Base-by-base conservation (phyloP, 2,113 vertebrate species). In the Serinus canaria region DNA sequence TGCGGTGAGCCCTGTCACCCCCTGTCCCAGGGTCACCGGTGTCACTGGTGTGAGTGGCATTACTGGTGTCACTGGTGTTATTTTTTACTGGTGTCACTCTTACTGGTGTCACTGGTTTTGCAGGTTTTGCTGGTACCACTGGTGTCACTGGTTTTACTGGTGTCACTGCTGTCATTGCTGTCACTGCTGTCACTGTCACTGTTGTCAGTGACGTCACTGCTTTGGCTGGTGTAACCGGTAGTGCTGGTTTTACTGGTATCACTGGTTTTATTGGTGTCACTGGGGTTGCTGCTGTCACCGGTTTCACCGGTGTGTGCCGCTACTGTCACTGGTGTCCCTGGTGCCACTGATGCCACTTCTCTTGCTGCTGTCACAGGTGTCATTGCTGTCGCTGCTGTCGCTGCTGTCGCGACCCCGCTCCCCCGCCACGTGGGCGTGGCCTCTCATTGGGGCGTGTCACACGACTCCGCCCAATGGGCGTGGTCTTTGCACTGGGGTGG, bases 391-490 rank as follows among this genome's bases (percentile, higher is more conserved):
- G 0, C 28, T 31, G 52, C 11, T 53, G 52, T 30, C 52, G 10
- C 70, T 3, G 7, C 2, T 58, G 20, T 49, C 44, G 22, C 53
- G 56, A 63, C 37, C 10, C 9, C 30, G 4, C 6, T 37, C 31
- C 44, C 24, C 10, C 4, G 1, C 53, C 47, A 1, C 10, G 8
- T n/a, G 6, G 75, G 75, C 30, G 75, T n/a, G 75, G 23, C 8
- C 37, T 7, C 1, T 4, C 55, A 9, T 1, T 1, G 2, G n/a
- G 79, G 53, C 44, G 44, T 25, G 37, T 1, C 5, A 0, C 0
- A 0, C 4, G 11, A 1, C 10, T 7, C 7, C 67, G 20, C 56
- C 67, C 12, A 0, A 2, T 47, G 70, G 49, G 60, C 41, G 82
- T 55, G 59, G 17, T 18, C 21, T 1, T 1, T 1, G 3, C 3